Evolutionary conservation across 2,888 invertebrate genomes (phyloP).

Genomic region (Drosophila meridionalis): DNA sequence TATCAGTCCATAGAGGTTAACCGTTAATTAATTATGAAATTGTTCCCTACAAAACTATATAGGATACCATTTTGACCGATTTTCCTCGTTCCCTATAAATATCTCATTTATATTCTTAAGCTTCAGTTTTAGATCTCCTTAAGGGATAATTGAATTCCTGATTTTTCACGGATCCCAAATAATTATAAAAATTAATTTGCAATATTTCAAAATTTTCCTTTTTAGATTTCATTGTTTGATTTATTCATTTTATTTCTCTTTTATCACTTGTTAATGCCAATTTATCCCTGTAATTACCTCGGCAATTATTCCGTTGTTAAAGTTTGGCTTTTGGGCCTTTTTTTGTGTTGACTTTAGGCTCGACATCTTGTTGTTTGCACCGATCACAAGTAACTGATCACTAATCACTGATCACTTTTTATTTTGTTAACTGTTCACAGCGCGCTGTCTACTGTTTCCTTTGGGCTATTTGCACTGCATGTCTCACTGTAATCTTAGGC

Average conservation of each 20-base stretch:
- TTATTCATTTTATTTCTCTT: not conserved
- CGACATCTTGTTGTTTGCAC: slow-evolving; percentile 32
- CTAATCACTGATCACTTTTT: slow-evolving; percentile 23
- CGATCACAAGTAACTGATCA: slow-evolving; percentile 8
- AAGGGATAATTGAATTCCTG: too few species aligned
- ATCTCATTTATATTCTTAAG: too few species aligned
- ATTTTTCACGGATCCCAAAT: too few species aligned
- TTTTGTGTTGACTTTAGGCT: slow-evolving; percentile 12
- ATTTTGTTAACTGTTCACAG: not conserved
- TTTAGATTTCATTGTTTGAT: too few species aligned
- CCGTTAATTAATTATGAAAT: too few species aligned
- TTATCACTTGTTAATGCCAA: not conserved
- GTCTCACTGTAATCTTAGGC: slow-evolving; percentile 27
- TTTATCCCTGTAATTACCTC: slow-evolving; percentile 35
- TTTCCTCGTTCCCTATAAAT: too few species aligned
- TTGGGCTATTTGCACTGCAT: slow-evolving; percentile 30
- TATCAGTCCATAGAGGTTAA: too few species aligned
- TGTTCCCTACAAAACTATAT: too few species aligned
- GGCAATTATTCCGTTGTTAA: slow-evolving; percentile 11
- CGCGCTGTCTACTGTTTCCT: slow-evolving; percentile 12
- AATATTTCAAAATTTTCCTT: too few species aligned
- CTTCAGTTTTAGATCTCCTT: too few species aligned
- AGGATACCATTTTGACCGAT: too few species aligned
- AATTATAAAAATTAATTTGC: too few species aligned
- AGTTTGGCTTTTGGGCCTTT: slow-evolving; percentile 35